These are phyloP conservation scores for Scaptodrosophila lebanonensis DNA, from an alignment of 1,140 invertebrate species.

Conservation along the genomic window DNA sequence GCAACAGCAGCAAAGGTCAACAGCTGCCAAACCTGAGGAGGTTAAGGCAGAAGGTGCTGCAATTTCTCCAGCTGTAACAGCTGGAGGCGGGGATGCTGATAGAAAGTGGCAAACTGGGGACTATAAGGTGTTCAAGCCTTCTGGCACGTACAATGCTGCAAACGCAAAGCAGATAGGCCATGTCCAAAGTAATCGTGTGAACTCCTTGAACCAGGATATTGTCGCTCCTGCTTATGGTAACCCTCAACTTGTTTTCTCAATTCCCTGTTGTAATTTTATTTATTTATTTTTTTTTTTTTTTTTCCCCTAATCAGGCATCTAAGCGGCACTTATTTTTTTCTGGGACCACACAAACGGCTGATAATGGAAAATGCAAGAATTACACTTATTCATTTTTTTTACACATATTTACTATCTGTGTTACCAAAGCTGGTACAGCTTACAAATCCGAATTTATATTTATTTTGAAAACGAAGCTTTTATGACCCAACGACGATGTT, in stretches of 20 bases:
- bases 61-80: too few species aligned
- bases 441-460: too few species aligned
- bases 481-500: too few species aligned
- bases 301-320: too few species aligned
- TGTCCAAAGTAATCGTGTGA: constrained; percentile 18
- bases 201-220: constrained; percentile 1
- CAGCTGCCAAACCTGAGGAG: constrained; percentile 1
- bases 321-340: too few species aligned
- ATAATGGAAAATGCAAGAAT: too few species aligned
- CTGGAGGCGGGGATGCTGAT: too few species aligned
- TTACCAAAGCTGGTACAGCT: constrained; percentile 1
- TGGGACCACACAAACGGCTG: too few species aligned
- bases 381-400: too few species aligned
- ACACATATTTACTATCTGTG: too few species aligned
- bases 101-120: constrained; percentile 46
- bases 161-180: neutral
- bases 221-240: constrained; percentile 38
- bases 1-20: neutral
- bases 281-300: neutral
- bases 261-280: neutral
- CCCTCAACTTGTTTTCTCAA: neutral
- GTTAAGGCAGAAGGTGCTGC: constrained; percentile 13
- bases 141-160: constrained; percentile 18
- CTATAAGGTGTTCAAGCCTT: constrained; percentile 46
- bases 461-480: too few species aligned